Evolutionary conservation across 1,140 invertebrate genomes (phyloP), one percentile per base, ranked within the genome.

Genomic region (Pogonomyrmex barbatus): DNA sequence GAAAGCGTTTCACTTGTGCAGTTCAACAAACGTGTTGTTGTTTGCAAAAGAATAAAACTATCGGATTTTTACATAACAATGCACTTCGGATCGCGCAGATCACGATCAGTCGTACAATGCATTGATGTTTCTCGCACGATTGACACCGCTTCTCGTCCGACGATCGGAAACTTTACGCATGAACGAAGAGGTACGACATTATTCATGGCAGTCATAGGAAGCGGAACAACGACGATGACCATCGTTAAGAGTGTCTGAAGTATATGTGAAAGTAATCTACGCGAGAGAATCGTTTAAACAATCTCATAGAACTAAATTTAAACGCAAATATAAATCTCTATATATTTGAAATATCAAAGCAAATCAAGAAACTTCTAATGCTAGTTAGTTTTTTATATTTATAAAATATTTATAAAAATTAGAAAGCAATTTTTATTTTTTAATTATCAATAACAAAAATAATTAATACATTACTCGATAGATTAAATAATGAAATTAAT

Each of bases 111-210:
- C 9, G 42, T 83, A 89, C 89, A 90, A 90, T 87, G 86, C 62
- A 78, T 85, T 56, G 75, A 89, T 90, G 89, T 90, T 90, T 90
- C 88, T 90, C 89, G 89, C 88, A 90, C 88, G 89, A 90, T 89
- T 89, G 88, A 90, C 86, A 89, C 39, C 52, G 89, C 82, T 87
- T 83, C 89, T 87, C 89, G 45, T 76, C 52, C 82, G 75, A 76
- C 87, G 85, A 91, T 89, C 85, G 79, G 89, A 91, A 87, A 91
- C 87, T 91, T 89, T 75, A 91, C 89, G 90, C 89, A 90, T 89
- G 90, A 90, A 77, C 87, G 85, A 89, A 79, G 67, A 88, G 58
- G 63, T 67, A 65, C 85, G 89, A 91, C 88, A 88, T 87, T 82
- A 89, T 67, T 90, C 90, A 85, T 86, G 89, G 63, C 81, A 86